Evolutionary conservation across 2,113 vertebrate species (phyloP).

Genomic region (Sylvilagus bachmani): DNA sequence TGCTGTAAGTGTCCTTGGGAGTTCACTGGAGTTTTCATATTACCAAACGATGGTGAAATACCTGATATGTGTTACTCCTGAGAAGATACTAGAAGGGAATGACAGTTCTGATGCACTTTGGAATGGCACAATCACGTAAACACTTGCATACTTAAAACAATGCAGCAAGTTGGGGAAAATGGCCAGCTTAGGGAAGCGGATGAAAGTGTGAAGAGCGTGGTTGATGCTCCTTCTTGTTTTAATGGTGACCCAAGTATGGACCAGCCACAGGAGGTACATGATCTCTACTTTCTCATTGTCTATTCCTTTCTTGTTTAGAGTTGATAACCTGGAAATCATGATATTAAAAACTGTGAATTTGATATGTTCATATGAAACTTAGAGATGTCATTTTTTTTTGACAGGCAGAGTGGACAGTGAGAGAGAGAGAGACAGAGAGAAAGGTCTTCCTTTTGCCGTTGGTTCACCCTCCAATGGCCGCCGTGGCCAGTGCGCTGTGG

Average conservation of each 20-base stretch:
- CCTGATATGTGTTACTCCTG: constrained; percentile 93
- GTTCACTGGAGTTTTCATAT: constrained; percentile 86
- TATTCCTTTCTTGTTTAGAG: background rate
- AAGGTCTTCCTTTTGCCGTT: too few relatives aligned
- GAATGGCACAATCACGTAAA: constrained; percentile 93
- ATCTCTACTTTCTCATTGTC: background rate
- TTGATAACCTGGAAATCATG: background rate
- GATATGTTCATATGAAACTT: background rate
- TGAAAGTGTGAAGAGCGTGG: background rate
- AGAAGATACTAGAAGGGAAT: constrained; percentile 93
- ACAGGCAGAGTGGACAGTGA: too few relatives aligned
- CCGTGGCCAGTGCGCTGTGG: too few relatives aligned
- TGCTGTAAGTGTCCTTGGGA: constrained; percentile 88
- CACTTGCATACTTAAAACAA: constrained; percentile 95
- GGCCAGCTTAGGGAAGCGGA: background rate
- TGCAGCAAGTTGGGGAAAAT: background rate
- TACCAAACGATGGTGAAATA: constrained; percentile 90
- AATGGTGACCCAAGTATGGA: background rate
- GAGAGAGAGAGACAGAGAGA: too few relatives aligned
- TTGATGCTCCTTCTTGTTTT: background rate
- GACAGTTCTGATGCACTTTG: constrained; percentile 93
- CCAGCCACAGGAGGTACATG: background rate
- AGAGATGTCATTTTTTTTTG: background rate
- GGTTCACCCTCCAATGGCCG: too few relatives aligned
- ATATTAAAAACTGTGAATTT: background rate